Evolutionary conservation across 1,140 invertebrate genomes (phyloP).

Genomic region (Cardiocondyla obscurior): DNA sequence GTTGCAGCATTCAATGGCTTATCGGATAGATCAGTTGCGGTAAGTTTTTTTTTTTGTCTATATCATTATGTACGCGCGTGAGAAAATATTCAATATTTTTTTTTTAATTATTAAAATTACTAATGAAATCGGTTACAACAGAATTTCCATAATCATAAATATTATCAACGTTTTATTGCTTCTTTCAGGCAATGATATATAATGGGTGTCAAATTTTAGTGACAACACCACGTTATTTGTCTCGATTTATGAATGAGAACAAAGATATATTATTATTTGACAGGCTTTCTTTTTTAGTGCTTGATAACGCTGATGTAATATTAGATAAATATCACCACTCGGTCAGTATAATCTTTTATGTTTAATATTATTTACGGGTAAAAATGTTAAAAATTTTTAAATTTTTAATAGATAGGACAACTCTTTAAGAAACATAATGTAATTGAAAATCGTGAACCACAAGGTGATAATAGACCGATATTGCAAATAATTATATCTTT

Average conservation of each 20-base stretch:
- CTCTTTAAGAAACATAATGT: slow-evolving; percentile 72
- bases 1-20: slow-evolving; percentile 76
- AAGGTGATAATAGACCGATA: slow-evolving; percentile 54
- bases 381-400: not conserved
- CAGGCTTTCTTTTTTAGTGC: slow-evolving; percentile 73
- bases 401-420: slow-evolving; percentile 65
- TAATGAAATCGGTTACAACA: too few species aligned
- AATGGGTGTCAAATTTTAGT: slow-evolving; percentile 82
- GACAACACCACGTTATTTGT: slow-evolving; percentile 78
- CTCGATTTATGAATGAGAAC: slow-evolving; percentile 70
- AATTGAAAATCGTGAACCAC: slow-evolving; percentile 67
- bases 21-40: slow-evolving; percentile 70
- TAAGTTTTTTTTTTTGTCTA: slow-evolving; percentile 64
- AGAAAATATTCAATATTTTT: not conserved
- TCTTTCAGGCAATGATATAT: slow-evolving; percentile 73
- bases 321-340: slow-evolving; percentile 77
- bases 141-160: too few species aligned
- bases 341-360: slow-evolving; percentile 45
- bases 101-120: too few species aligned
- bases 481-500: slow-evolving; percentile 77
- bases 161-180: not conserved
- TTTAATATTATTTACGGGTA: slow-evolving; percentile 19
- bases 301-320: slow-evolving; percentile 80
- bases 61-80: too few species aligned
- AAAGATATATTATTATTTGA: slow-evolving; percentile 73